Conservation (phyloP, 2,113 vertebrate genomes). For the Siniperca chuatsi region DNA sequence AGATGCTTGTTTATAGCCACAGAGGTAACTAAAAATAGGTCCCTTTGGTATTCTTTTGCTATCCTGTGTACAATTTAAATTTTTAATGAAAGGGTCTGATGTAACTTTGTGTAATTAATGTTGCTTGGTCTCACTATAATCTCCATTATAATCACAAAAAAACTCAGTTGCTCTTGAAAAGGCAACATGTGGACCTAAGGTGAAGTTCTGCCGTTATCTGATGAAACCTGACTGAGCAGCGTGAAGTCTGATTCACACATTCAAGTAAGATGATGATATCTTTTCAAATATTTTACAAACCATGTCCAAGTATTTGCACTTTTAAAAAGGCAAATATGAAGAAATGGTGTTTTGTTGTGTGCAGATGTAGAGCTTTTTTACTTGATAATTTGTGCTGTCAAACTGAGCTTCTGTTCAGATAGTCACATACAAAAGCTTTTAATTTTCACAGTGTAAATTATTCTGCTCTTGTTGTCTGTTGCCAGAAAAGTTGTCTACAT, state of each 20-base stretch:
- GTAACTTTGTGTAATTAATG: conserved; percentile 19
- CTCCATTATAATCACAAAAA: not conserved
- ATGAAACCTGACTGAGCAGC: not conserved
- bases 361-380: not conserved
- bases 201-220: not conserved
- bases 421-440: not conserved
- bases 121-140: not conserved
- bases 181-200: not conserved
- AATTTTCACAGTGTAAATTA: not conserved
- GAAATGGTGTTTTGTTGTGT: not conserved
- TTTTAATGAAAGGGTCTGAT: conserved; percentile 23
- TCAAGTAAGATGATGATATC: not conserved
- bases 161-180: not conserved
- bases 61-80: not conserved
- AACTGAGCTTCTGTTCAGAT: not conserved
- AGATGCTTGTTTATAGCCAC: conserved; percentile 1
- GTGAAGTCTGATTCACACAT: not conserved
- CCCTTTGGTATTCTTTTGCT: conserved; percentile 10
- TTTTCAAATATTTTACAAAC: not conserved
- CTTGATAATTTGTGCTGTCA: not conserved
- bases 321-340: not conserved
- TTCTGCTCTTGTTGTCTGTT: not conserved
- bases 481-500: not conserved
- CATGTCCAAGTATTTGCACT: not conserved
- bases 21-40: conserved; percentile 11